phyloP scores from a whole-genome alignment of 2,888 invertebrate genomes.

The Amblyjoppa proteus region DNA sequence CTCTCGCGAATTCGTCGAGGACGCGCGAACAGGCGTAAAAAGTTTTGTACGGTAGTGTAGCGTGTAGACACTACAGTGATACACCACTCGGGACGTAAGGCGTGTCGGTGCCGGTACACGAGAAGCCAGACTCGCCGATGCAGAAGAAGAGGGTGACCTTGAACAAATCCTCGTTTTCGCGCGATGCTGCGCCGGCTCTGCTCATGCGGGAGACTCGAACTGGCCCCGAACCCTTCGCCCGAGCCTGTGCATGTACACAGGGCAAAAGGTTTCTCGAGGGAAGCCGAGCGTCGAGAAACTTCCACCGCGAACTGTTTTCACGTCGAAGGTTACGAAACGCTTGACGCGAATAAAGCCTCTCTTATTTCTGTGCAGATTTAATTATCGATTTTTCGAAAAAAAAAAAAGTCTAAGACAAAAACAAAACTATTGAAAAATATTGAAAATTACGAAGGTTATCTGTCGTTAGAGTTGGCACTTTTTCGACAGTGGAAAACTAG shows the following conservation, averaged over 20 bases:
- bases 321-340: background rate
- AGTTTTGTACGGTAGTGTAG: background rate
- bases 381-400: too few species aligned
- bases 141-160: constrained; percentile 76
- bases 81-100: background rate
- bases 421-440: background rate
- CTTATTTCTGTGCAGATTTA: too few species aligned
- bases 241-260: constrained; percentile 1
- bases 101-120: constrained; percentile 24
- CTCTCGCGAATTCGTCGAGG: constrained; percentile 29
- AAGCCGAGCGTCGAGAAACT: background rate
- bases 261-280: constrained; percentile 32
- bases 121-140: constrained; percentile 58
- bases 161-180: constrained; percentile 72
- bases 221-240: constrained; percentile 19
- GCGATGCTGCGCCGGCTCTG: constrained; percentile 27
- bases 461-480: too few species aligned
- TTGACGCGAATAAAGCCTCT: too few species aligned
- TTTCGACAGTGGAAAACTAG: too few species aligned
- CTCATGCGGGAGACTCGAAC: constrained; percentile 18
- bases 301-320: background rate
- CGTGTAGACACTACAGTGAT: constrained; percentile 6
- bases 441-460: background rate
- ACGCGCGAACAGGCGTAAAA: background rate
- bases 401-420: background rate